Conservation (phyloP, 2,797 vertebrate species). For the Phataginus tetradactyla region DNA sequence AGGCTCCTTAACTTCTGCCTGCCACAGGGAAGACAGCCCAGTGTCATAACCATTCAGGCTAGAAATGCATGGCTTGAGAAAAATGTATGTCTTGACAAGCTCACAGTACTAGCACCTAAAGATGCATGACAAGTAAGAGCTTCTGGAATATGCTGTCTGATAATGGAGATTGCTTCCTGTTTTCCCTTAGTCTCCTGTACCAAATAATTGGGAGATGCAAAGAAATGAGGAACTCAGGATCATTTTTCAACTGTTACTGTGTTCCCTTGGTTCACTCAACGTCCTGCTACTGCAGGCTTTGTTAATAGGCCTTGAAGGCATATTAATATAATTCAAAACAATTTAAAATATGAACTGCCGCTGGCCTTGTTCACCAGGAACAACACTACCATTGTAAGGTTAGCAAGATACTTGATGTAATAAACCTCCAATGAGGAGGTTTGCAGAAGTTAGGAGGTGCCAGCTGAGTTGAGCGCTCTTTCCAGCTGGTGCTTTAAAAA, state of each 20-base stretch:
- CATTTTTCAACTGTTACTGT: not conserved
- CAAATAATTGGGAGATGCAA: constrained; percentile 1
- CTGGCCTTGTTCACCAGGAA: not conserved
- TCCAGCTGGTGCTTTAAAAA: constrained; percentile 17
- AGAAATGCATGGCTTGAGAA: not conserved
- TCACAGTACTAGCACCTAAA: not conserved
- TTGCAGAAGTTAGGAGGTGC: not conserved
- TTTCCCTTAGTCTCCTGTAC: constrained; percentile 4
- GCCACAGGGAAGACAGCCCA: not conserved
- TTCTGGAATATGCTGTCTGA: not conserved
- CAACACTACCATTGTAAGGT: not conserved
- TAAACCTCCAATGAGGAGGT: not conserved
- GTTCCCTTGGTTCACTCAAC: not conserved
- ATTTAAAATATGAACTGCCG: constrained; percentile 16
- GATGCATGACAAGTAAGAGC: not conserved
- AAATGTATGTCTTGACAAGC: not conserved
- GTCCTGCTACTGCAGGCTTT: not conserved
- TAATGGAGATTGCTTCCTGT: not conserved
- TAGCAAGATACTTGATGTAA: not conserved
- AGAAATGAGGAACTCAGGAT: not conserved
- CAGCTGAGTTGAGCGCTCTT: not conserved
- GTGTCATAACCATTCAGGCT: not conserved
- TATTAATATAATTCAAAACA: constrained; percentile 22
- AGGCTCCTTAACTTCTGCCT: not conserved
- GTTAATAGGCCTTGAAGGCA: not conserved